These are phyloP conservation scores for Chrysotoxum bicinctum DNA, from an alignment of 2,888 invertebrate species.

Conservation along the genomic window DNA sequence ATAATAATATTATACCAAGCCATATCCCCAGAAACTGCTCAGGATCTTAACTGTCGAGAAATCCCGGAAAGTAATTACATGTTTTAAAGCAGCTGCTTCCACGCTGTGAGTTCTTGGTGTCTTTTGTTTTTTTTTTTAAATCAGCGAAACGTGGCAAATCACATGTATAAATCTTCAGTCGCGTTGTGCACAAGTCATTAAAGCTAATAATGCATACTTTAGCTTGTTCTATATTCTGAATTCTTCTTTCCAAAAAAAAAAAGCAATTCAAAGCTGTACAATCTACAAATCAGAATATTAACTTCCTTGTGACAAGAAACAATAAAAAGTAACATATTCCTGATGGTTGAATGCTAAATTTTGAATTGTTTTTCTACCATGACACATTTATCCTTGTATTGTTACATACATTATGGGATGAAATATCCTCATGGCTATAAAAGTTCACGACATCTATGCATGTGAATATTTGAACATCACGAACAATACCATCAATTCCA, in stretches of 20 bases:
- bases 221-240: not conserved
- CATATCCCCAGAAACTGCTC: too few relatives aligned
- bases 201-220: too few relatives aligned
- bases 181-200: too few relatives aligned
- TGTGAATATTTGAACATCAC: not conserved
- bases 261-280: not conserved
- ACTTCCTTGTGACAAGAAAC: constrained; percentile 1
- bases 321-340: not conserved
- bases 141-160: too few relatives aligned
- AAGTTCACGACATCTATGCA: not conserved
- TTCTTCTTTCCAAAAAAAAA: not conserved
- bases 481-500: not conserved
- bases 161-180: too few relatives aligned
- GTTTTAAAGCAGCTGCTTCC: too few relatives aligned
- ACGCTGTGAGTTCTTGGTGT: too few relatives aligned
- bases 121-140: too few relatives aligned
- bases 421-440: not conserved
- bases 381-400: not conserved
- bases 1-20: too few relatives aligned
- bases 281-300: not conserved
- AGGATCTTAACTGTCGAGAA: too few relatives aligned
- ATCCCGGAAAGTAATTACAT: too few relatives aligned
- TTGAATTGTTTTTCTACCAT: constrained; percentile 6
- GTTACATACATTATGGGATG: not conserved
- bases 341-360: not conserved